Percentiles rank a stretch among this genome's conserved stretches.
Evolutionary conservation across 1,140 invertebrate species (phyloP).

Genomic region (Drosophila tani): DNA sequence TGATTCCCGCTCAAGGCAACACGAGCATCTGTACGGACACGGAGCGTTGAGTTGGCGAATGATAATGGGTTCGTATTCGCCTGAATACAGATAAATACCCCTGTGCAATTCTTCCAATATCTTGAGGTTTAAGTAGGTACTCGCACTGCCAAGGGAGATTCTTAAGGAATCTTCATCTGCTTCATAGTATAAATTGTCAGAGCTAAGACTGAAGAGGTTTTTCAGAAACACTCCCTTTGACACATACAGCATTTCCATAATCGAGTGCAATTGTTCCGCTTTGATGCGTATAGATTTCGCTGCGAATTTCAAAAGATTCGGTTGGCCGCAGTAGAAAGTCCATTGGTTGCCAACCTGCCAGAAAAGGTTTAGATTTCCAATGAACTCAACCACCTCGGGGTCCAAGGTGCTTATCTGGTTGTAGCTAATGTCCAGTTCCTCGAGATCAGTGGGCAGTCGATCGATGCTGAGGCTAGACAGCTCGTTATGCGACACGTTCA

Average conservation of each 20-base stretch:
- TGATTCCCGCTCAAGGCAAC: neutral
- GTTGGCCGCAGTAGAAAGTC: slow-evolving; percentile 8
- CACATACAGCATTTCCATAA: neutral
- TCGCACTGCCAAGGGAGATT: fast-evolving
- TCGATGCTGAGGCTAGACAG: slow-evolving; percentile 1
- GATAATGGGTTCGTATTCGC: neutral
- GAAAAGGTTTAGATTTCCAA: neutral
- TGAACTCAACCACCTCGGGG: neutral
- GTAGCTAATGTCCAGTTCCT: slow-evolving; percentile 5
- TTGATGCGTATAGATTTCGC: neutral
- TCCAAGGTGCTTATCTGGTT: slow-evolving; percentile 1
- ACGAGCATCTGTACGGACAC: slow-evolving; percentile 16
- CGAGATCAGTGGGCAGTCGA: slow-evolving; percentile 1
- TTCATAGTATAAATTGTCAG: neutral
- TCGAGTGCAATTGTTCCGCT: neutral
- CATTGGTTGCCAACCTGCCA: slow-evolving; percentile 11
- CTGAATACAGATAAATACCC: neutral
- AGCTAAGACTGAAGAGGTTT: neutral
- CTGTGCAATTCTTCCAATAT: neutral
- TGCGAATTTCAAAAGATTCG: neutral
- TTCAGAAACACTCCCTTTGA: neutral
- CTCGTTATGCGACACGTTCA: slow-evolving; percentile 11
- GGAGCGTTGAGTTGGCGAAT: neutral
- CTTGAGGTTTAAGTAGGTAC: too few relatives aligned
- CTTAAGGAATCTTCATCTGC: slow-evolving; percentile 1